phyloP scores from a whole-genome alignment of 2,888 invertebrate genomes.

The Augochlorella aurata region DNA sequence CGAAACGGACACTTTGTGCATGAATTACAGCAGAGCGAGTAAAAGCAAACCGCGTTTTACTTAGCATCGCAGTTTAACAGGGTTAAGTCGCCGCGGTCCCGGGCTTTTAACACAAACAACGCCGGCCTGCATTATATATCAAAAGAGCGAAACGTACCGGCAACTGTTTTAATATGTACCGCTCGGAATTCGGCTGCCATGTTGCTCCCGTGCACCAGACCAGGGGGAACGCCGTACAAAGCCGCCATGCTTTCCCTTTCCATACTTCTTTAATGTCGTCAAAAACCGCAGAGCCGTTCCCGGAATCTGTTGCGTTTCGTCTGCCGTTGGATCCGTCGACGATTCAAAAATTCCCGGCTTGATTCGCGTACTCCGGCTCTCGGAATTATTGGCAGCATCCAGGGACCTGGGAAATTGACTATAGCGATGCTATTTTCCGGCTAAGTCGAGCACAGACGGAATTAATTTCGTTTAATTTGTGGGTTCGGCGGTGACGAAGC shows the following conservation, averaged over 20 bases:
- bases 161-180: constrained; percentile 81
- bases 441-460: neutral
- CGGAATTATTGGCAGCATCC: neutral
- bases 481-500: neutral
- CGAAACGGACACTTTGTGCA: constrained; percentile 77
- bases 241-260: constrained; percentile 25
- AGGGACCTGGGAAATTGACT: neutral
- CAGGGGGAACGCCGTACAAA: constrained; percentile 31
- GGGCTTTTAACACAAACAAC: constrained; percentile 81
- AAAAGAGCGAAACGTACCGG: constrained; percentile 78
- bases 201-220: constrained; percentile 19
- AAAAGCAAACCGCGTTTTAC: constrained; percentile 81
- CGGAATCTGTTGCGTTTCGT: constrained; percentile 35
- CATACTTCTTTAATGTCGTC: constrained; percentile 57
- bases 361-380: no score
- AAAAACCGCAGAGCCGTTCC: constrained; percentile 58
- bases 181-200: constrained; percentile 65
- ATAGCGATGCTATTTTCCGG: neutral
- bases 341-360: neutral
- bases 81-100: constrained; percentile 80
- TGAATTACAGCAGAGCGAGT: constrained; percentile 78
- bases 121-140: constrained; percentile 80
- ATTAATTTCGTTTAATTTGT: neutral
- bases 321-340: constrained; percentile 1
- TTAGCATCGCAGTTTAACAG: constrained; percentile 81